These are phyloP conservation scores for Maconellicoccus hirsutus DNA, from an alignment of 1,140 invertebrate species.

Conservation along the genomic window DNA sequence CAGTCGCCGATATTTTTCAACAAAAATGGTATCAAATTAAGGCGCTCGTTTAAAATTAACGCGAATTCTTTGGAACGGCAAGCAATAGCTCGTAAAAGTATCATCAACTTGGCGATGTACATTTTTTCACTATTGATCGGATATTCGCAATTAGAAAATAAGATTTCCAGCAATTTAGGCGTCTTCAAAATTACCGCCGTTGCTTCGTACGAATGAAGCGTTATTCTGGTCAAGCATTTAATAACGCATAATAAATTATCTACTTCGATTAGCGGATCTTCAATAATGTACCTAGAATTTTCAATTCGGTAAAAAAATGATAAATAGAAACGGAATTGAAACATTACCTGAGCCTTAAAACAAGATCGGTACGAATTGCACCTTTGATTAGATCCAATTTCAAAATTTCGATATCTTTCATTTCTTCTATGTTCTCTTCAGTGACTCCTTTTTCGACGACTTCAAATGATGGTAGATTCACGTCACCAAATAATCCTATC, in stretches of 20 bases:
- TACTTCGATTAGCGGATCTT: conserved; percentile 47
- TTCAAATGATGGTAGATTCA: conserved; percentile 48
- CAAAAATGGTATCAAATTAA: conserved; percentile 30
- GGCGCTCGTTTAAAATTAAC: conserved; percentile 31
- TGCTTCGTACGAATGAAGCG: conserved; percentile 50
- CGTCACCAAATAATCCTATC: conserved; percentile 50
- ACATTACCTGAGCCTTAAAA: conserved; percentile 42
- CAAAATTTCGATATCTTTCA: conserved; percentile 72
- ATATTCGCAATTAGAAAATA: conserved; percentile 26
- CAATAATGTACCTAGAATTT: conserved; percentile 54
- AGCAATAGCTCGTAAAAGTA: conserved; percentile 35
- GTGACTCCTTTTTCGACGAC: conserved; percentile 36
- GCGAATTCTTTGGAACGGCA: conserved; percentile 35
- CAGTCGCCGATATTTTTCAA: conserved; percentile 28
- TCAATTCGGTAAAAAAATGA: not conserved
- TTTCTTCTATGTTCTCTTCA: conserved; percentile 37
- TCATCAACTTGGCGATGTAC: conserved; percentile 33
- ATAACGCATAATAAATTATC: conserved; percentile 51
- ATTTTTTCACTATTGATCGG: not conserved
- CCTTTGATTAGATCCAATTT: conserved; percentile 62
- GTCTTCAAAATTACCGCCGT: conserved; percentile 41
- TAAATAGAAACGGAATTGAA: not conserved
- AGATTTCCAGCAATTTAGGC: conserved; percentile 26
- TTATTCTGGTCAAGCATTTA: conserved; percentile 55
- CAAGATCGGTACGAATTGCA: conserved; percentile 60